Base-by-base conservation (phyloP, 2,797 vertebrate species). In the Pantherophis alleghaniensis region DNA sequence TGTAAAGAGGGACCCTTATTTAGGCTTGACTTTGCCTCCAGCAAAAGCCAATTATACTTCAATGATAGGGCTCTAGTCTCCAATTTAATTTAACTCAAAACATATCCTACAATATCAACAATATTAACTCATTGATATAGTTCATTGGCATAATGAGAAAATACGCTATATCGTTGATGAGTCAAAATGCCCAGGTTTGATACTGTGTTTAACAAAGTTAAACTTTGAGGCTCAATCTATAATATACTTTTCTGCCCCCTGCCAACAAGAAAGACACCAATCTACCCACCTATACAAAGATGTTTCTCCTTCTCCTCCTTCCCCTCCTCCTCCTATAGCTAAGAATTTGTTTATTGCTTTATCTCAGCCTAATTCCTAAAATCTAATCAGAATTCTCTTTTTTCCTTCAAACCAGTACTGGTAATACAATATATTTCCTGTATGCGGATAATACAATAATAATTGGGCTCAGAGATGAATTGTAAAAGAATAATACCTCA, bases 381-480 rank as follows among this genome's bases (percentile, higher is more conserved):
- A 66, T 59, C 37, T 63, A 90, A 28, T 51, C 88, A n/a, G 26
- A 66, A 83, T 83, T 18, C 24, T 26, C 10, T 42, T 51, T 63
- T 42, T 18, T 3, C 88, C 56, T 89, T 63, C 59, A 92, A 59
- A 86, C 2, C 9, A 57, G 10, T 57, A 51, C 59, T 51, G 42
- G 20, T 61, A 37, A 69, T 53, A 90, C 22, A 10, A 92, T 26
- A 53, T 11, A 11, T 26, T 88, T 86, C 91, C 79, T 32, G 14
- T 61, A 79, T 94, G 74, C 69, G 74, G 56, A 93, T 93, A 92
- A 91, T 6, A 55, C n/a, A 69, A 92, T 87, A 69, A 92, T 88
- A 69, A 88, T 74, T 92, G 91, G 60, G 66, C 91, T 90, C 86
- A 47, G 61, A 69, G 74, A 60, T 87, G 12, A 89, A 86, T 91